Base-by-base conservation (phyloP, 2,888 invertebrate species). In the Pteria penguin region DNA sequence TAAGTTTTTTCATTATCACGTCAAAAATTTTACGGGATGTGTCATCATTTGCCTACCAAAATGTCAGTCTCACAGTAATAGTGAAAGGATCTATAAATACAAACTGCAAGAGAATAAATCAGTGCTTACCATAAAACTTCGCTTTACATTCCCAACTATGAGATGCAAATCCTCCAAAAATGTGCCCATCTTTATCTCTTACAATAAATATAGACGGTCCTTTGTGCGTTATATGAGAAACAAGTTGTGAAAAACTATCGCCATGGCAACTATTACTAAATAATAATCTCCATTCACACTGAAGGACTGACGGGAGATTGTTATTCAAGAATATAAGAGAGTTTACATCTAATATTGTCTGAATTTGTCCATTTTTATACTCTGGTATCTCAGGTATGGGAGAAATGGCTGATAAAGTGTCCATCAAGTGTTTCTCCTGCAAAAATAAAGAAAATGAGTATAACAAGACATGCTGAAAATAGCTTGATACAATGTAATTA, bases 151-250 rank as follows among this genome's bases (percentile, higher is more conserved):
- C 91, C 97, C 97, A 97, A 69, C 95, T 94, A 24, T 94, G 94
- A 0, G 97, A 94, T 0, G 97, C 96, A 93, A 95, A 98, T 14
- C 97, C 97, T 1, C 98, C 98, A 93, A 98, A 98, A 45, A 97
- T 95, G 90, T 96, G 94, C 8, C 96, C 96, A 81, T 95, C 94
- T 79, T 94, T 94, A 89, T 97, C 96, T 78, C 89, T 89, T 2
- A 98, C 93, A 54, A 98, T 94, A 3, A 98, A 92, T 0, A 98
- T 93, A 0, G 96, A 96, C 0, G 93, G 92, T 2, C 93, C 93
- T 69, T 90, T 82, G 22, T 87, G 81, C 14, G 83, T 22, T 29
- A 91, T 86, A 45, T 81, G 81, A 45, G 86, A 82, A 3, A 88
- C 71, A 62, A 92, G 75, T 0, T 97, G 95, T 0, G 90, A 82